Evolutionary conservation across 2,797 vertebrate species (phyloP).

Genomic region (Galago senegalensis): DNA sequence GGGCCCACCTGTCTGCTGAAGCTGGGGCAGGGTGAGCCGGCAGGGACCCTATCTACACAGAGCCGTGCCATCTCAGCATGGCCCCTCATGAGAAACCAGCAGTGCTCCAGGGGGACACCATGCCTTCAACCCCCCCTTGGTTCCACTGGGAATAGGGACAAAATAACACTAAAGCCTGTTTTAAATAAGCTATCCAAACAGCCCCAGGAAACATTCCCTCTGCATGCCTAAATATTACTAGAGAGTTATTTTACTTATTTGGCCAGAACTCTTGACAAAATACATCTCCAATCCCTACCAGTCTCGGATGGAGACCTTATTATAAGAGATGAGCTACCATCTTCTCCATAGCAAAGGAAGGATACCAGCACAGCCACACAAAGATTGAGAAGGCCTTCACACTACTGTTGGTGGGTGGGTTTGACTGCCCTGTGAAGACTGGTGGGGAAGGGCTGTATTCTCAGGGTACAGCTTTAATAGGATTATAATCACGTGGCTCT

Average conservation of each 20-base stretch:
- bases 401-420: neutral
- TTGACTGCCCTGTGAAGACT: neutral
- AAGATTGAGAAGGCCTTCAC: neutral
- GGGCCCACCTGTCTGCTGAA: neutral
- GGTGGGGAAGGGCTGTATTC: neutral
- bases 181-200: neutral
- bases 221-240: neutral
- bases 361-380: neutral
- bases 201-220: constrained; percentile 40
- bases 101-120: neutral
- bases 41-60: neutral
- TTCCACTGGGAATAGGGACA: neutral
- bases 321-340: neutral
- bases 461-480: constrained; percentile 32
- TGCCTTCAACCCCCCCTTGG: neutral
- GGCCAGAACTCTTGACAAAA: constrained; percentile 3
- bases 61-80: neutral
- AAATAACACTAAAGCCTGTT: neutral
- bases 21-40: neutral
- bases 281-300: neutral
- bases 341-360: constrained; percentile 7
- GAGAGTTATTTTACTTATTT: constrained; percentile 45
- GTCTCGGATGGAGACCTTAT: constrained; percentile 1
- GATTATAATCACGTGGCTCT: neutral
- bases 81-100: neutral